phyloP scores from a whole-genome alignment of 2,797 vertebrate species.

The Cheirogaleus major region DNA sequence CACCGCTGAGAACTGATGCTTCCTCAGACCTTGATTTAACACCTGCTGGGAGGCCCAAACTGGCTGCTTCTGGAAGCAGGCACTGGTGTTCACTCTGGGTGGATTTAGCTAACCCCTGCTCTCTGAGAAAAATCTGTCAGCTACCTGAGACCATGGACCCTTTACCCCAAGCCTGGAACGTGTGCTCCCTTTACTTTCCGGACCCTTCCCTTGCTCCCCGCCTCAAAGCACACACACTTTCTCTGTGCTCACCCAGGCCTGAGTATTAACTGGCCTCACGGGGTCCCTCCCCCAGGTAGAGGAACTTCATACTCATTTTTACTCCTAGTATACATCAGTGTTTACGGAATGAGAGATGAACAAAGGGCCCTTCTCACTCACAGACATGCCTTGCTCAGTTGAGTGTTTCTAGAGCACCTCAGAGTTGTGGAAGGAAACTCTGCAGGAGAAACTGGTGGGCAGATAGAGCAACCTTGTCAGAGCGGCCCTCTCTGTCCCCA shows the following conservation, averaged over 20 bases:
- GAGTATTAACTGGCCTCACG: constrained; percentile 8
- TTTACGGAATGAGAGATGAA: constrained; percentile 14
- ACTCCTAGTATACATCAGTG: background rate
- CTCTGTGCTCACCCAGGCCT: background rate
- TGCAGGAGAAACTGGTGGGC: background rate
- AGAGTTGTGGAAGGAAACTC: background rate
- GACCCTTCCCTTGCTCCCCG: background rate
- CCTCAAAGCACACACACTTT: background rate
- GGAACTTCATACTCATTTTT: background rate
- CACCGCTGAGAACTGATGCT: background rate
- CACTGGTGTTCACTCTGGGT: background rate
- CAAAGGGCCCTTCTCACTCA: background rate
- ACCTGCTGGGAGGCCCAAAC: background rate
- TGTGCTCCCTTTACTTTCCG: background rate
- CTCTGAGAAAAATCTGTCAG: background rate
- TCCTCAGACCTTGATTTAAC: background rate
- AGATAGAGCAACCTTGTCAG: constrained; percentile 15
- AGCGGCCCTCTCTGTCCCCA: constrained; percentile 53
- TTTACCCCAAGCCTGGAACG: background rate
- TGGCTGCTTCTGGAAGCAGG: background rate
- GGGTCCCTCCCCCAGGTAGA: background rate
- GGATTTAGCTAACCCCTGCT: background rate
- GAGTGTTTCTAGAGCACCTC: constrained; percentile 1
- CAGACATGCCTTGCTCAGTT: background rate
- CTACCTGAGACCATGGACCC: background rate